Base-by-base conservation (phyloP, 2,113 vertebrate genomes). In the Suncus etruscus region DNA sequence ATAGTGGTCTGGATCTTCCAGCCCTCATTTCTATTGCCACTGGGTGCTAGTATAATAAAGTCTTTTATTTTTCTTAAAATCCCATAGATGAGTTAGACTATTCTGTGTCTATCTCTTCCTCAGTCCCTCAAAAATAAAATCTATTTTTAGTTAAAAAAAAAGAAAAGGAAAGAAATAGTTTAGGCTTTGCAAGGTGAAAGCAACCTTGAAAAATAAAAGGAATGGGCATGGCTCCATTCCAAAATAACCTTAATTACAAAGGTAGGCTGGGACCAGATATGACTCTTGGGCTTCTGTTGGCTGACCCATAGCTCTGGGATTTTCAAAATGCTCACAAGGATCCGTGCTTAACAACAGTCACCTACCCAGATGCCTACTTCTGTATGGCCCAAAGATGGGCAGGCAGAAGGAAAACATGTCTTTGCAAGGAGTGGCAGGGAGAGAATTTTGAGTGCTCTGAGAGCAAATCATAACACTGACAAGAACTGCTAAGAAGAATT, bases 321-420 rank as follows among this genome's bases (percentile, higher is more conserved):
- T 10, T 82, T 51, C 25, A 9, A 31, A 84, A 66, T 68, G 45
- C 24, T 69, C 2, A 54, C 14, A 50, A n/a, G 4, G 50, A 14
- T 90, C 79, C 88, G 50, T 90, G 32, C 45, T 65, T 22, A n/a
- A 79, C 90, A 39, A 25, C 73, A 77, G 2, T 47, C 61, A 63
- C 12, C n/a, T 1, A 39, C 5, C 27, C 20, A 61, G 61, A 20
- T 11, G 18, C 18, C 45, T 3, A 5, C 50, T 78, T 69, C 66
- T 32, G 31, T 86, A 27, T 47, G 14, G 8, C 47, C 31, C 25
- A 6, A 81, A 87, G 48, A 47, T 11, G 29, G 8, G 16, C 7
- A 31, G 8, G 16, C 7, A 74, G 29, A 80, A 84, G 39, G 47
- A 63, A 58, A 85, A 12, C 10, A 50, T 22, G 16, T 6, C 39